A percentile compares a stretch with the other conserved stretches of the same genome.
These are phyloP conservation scores for Bombus pyrosoma DNA, from an alignment of 1,140 invertebrate species.

Conservation along the genomic window DNA sequence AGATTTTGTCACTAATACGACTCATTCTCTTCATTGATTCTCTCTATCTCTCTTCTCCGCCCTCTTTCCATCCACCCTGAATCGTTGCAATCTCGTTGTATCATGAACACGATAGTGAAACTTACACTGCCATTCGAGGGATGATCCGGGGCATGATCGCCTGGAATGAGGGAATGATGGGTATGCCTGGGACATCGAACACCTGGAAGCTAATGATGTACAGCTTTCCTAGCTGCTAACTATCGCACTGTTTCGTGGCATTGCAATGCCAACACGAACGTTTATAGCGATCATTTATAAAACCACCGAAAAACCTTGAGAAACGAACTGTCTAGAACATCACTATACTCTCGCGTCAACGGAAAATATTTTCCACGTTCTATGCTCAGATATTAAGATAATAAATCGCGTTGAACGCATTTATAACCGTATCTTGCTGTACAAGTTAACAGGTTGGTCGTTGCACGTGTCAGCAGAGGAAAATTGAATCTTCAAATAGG, in stretches of 20 bases:
- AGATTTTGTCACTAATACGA: not conserved
- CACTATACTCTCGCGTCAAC: not conserved
- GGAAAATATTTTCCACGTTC: not conserved
- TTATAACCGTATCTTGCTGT: not conserved
- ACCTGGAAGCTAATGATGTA: constrained; percentile 75
- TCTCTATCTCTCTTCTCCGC: not conserved
- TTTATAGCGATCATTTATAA: constrained; percentile 67
- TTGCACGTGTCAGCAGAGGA: not conserved
- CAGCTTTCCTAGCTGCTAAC: constrained; percentile 26
- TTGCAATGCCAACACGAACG: constrained; percentile 37
- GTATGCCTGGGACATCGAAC: constrained; percentile 70
- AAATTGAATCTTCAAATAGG: not conserved
- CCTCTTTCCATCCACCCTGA: not conserved
- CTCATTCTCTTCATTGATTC: not conserved
- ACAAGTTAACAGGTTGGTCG: constrained; percentile 15
- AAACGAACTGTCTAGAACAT: constrained; percentile 19
- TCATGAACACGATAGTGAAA: constrained; percentile 45
- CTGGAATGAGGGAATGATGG: constrained; percentile 57
- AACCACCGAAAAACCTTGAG: constrained; percentile 49
- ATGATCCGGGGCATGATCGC: constrained; percentile 69
- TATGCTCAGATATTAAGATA: not conserved
- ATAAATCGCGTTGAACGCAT: constrained; percentile 8
- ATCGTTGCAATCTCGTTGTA: not conserved
- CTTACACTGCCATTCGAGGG: constrained; percentile 55
- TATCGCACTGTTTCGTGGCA: constrained; percentile 26